Percentiles rank a stretch among this genome's conserved stretches.
These are phyloP conservation scores for Bovichtus variegatus DNA, from an alignment of 2,797 vertebrate species.

Conservation along the genomic window DNA sequence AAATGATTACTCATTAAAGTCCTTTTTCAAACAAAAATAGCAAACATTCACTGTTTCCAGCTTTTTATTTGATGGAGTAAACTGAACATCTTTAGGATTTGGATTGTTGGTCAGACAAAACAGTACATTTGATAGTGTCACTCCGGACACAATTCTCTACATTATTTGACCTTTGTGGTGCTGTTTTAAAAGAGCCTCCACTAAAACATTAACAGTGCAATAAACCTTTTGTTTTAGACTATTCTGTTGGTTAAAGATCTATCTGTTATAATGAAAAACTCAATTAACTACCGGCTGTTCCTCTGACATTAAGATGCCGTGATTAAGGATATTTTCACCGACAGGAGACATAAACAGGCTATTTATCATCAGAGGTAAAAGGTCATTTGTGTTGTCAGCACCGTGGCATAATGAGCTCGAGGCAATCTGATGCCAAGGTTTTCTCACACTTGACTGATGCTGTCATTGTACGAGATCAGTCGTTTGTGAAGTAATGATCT, in stretches of 20 bases:
- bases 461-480: slow-evolving; percentile 34
- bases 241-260: slow-evolving; percentile 15
- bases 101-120: background rate
- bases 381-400: slow-evolving; percentile 64
- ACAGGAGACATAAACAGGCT: slow-evolving; percentile 46
- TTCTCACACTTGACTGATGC: slow-evolving; percentile 53
- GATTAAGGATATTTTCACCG: slow-evolving; percentile 50
- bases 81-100: too few species aligned
- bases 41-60: too few species aligned
- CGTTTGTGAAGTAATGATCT: slow-evolving; percentile 27
- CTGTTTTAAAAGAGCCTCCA: background rate
- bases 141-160: too few species aligned
- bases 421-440: slow-evolving; percentile 55
- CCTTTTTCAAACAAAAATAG: too few species aligned
- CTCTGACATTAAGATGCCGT: slow-evolving; percentile 37
- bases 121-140: background rate
- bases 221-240: background rate
- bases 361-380: slow-evolving; percentile 62
- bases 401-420: slow-evolving; percentile 52
- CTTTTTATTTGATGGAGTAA: too few species aligned
- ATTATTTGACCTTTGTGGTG: background rate
- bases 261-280: background rate
- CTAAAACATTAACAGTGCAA: background rate
- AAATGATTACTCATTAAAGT: too few species aligned
- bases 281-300: slow-evolving; percentile 21